Base-by-base conservation (phyloP, 2,797 vertebrate genomes). In the Gadopsis marmoratus region DNA sequence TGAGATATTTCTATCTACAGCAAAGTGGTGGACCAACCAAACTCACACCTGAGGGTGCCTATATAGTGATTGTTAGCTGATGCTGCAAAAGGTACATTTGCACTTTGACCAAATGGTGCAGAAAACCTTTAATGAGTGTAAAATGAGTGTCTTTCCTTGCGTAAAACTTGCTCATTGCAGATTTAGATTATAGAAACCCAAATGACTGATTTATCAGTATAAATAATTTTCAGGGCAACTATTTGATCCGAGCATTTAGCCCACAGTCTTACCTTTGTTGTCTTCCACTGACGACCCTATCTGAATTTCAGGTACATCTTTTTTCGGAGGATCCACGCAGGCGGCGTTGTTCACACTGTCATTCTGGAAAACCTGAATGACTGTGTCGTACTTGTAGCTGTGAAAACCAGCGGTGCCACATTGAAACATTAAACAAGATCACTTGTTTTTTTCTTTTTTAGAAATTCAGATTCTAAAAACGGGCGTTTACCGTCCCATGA, bases 401-500 rank as follows among this genome's bases (percentile, higher is more conserved):
- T 54, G 58, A 84, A 82, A 58, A 48, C 3, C 56, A 83, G n/a
- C 1, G 0, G 11, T 29, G 17, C 31, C 50, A 45, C 8, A 78
- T 33, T 59, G 16, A 35, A 5, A 45, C 2, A 4, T 60, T 43
- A 3, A 12, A 71, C 1, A 4, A 35, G 10, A 14, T 54, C 7
- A 23, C 41, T 17, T 64, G 4, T 13, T 43, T 23, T 35, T 12
- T 6, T 17, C 7, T 4, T 43, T 41, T 43, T 43, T 43, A 43
- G 19, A 41, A 19, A 45, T 10, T 2, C 4, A 1, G 31, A 67
- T 41, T 55, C 3, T 2, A 7, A 29, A 74, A 53, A 16, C 0
- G 1, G 3, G 0, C 0, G 21, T 69, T 54, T 91, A 96, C 96
- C 90, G 88, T 76, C 93, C 95, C 95, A 96, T 96, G 88, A 95